Percentiles rank a stretch among this genome's conserved stretches.
Evolutionary conservation across 2,888 invertebrate genomes (phyloP).

Genomic region (Myopa testacea): DNA sequence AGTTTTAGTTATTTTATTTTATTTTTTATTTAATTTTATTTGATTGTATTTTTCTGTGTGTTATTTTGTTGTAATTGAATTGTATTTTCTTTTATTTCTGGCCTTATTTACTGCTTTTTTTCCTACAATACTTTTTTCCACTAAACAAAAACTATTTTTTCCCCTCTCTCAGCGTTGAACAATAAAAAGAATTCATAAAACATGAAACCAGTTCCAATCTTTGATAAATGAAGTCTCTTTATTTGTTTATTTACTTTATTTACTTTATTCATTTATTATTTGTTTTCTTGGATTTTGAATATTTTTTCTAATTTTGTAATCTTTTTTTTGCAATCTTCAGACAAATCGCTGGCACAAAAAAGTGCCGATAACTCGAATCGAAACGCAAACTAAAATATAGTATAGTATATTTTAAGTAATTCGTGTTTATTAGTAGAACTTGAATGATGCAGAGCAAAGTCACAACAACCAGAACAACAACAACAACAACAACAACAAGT

Average conservation of each 20-base stretch:
- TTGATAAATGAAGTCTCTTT: neutral
- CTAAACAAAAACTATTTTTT: neutral
- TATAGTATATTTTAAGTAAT: conserved; percentile 7
- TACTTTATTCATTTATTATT: neutral
- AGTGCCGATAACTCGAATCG: conserved; percentile 14
- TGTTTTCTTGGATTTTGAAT: neutral
- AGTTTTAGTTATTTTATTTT: too few species aligned
- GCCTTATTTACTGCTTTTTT: neutral
- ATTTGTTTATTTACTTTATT: neutral
- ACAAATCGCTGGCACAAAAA: conserved; percentile 3
- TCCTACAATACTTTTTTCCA: neutral
- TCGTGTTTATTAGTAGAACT: neutral
- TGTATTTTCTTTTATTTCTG: neutral
- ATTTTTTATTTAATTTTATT: too few species aligned
- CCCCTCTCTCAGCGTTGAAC: too few species aligned
- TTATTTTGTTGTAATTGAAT: neutral
- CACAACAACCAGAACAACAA: too few species aligned
- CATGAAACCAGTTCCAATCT: neutral
- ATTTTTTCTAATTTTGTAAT: neutral
- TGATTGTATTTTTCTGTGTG: neutral
- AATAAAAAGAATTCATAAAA: too few species aligned
- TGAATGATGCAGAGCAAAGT: conserved; percentile 1
- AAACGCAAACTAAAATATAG: conserved; percentile 4
- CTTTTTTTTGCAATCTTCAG: neutral
- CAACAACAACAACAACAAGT: neutral